These are phyloP conservation scores for Pseudonaja textilis DNA, from an alignment of 2,113 vertebrate species.

Conservation along the genomic window DNA sequence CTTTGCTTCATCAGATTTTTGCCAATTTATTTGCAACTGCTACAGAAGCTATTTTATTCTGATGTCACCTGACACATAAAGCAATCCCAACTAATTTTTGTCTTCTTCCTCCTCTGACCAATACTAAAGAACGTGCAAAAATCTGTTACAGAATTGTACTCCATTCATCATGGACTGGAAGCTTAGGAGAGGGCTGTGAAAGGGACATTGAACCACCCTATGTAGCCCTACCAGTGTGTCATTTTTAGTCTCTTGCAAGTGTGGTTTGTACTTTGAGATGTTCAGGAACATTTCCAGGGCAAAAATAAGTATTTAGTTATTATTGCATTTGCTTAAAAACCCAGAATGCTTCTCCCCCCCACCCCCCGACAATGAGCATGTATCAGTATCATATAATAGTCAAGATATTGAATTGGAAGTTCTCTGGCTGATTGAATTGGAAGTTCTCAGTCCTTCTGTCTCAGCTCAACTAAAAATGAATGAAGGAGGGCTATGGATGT, in stretches of 20 bases:
- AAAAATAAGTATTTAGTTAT: not conserved
- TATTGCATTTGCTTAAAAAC: not conserved
- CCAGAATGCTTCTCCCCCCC: not conserved
- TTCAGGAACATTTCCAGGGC: not conserved
- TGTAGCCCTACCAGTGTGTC: not conserved
- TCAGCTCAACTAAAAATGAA: not conserved
- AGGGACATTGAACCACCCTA: not conserved
- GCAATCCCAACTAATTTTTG: not conserved
- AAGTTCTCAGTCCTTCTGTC: not conserved
- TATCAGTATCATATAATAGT: not conserved
- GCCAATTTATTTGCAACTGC: not conserved
- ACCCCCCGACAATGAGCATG: not conserved
- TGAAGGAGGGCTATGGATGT: not conserved
- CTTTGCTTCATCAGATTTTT: not conserved
- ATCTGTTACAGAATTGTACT: not conserved
- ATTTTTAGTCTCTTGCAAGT: not conserved
- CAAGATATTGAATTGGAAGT: not conserved
- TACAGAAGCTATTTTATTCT: not conserved
- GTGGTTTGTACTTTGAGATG: not conserved
- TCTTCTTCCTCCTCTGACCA: not conserved
- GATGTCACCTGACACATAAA: not conserved
- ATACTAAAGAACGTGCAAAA: not conserved
- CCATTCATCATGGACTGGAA: not conserved
- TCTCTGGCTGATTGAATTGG: not conserved
- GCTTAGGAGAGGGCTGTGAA: not conserved